phyloP scores from a whole-genome alignment of 2,113 vertebrate genomes.

The Rana temporaria region DNA sequence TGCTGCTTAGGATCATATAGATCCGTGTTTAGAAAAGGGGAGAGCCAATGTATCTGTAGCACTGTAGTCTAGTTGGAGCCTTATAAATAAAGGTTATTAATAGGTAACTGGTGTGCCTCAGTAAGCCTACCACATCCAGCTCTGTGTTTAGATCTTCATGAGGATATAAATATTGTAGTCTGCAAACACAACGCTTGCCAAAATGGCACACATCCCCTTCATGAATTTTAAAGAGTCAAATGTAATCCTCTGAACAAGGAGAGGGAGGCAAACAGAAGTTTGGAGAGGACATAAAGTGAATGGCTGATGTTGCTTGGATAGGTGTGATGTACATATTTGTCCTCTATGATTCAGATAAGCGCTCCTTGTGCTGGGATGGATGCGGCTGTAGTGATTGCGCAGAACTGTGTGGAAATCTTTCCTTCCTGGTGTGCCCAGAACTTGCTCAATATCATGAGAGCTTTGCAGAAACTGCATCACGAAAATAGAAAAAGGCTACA shows the following conservation, averaged over 20 bases:
- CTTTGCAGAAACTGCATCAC: no score
- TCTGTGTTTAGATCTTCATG: conserved; percentile 12
- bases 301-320: background rate
- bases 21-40: no score
- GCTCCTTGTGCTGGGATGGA: background rate
- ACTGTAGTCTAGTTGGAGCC: background rate
- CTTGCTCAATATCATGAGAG: background rate
- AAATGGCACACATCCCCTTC: conserved; percentile 32
- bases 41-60: background rate
- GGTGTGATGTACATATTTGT: background rate
- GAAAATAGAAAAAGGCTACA: no score
- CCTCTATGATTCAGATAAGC: background rate
- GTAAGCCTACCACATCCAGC: conserved; percentile 3
- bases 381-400: background rate
- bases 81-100: conserved; percentile 6
- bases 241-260: conserved; percentile 35
- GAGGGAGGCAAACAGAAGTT: background rate
- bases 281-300: conserved; percentile 19
- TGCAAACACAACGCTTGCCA: conserved; percentile 31
- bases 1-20: no score
- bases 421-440: background rate
- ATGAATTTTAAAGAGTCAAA: conserved; percentile 41
- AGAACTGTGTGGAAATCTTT: conserved; percentile 13
- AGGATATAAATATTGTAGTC: conserved; percentile 43
- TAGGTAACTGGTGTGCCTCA: conserved; percentile 9